A percentile compares a stretch with the other conserved stretches of the same genome.
Evolutionary conservation across 2,888 invertebrate genomes (phyloP).

Genomic region (Zele albiditarsus): DNA sequence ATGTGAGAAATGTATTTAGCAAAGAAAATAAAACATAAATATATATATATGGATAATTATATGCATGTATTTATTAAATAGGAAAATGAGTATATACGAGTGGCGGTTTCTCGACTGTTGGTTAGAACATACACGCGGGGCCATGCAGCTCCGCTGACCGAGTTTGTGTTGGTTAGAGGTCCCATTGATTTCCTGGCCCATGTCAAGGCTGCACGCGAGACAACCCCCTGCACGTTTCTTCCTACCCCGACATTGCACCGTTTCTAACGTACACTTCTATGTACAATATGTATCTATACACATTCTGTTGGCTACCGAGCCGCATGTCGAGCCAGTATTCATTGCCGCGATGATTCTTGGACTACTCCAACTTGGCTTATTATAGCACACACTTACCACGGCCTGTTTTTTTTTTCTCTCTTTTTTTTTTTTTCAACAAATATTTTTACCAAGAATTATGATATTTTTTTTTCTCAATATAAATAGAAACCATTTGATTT

Average conservation of each 20-base stretch:
- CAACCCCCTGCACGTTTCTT: constrained; percentile 51
- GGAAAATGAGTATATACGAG: constrained; percentile 28
- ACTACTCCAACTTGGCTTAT: constrained; percentile 40
- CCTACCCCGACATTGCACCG: constrained; percentile 28
- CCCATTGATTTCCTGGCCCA: constrained; percentile 73
- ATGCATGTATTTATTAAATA: not conserved
- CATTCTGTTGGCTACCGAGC: not conserved
- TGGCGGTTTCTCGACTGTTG: constrained; percentile 38
- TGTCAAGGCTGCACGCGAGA: constrained; percentile 73
- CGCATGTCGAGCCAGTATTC: constrained; percentile 18
- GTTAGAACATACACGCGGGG: constrained; percentile 45
- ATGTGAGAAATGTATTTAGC: constrained; percentile 17
- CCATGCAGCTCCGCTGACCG: constrained; percentile 61
- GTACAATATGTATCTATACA: not conserved
- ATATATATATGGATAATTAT: not conserved
- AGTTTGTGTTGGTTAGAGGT: constrained; percentile 70
- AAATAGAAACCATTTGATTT: no score
- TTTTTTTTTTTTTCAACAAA: not conserved
- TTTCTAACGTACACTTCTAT: not conserved
- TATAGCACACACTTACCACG: constrained; percentile 37
- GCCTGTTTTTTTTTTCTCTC: constrained; percentile 14
- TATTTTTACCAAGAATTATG: not conserved
- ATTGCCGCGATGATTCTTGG: constrained; percentile 21
- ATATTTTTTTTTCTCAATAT: no score
- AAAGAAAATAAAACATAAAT: constrained; percentile 4